Evolutionary conservation across 1,140 invertebrate genomes (phyloP), one percentile per base, ranked within the genome.

Genomic region (Nephila pilipes): DNA sequence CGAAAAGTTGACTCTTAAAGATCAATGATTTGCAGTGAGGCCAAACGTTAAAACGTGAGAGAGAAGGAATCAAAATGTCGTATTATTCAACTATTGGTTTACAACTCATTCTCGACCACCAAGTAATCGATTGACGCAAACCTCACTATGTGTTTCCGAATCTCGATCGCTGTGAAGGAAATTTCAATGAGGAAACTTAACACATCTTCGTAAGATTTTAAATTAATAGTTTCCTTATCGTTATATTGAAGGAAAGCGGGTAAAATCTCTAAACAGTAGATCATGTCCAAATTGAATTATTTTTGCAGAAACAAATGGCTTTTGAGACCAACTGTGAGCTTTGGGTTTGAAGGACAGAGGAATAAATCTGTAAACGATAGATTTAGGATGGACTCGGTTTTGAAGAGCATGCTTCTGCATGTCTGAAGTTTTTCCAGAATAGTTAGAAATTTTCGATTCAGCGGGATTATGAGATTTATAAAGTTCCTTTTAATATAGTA

Each of bases 141-240:
- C 69, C 29, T 75, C 69, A 32, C 2, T 75, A 75, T 75, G 36
- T 75, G 29, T 75, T 75, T 75, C 29, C 6, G 69, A 75, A 1
- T 36, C 69, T 12, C 69, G 16, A 75, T 75, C 69, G 29, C 20
- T 65, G 29, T 32, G 32, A 75, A 75, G 69, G 69, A 29, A 75
- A 75, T 75, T 36, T 75, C 69, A 36, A 75, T 29, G 69, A 75
- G 29, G 29, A 75, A 75, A 75, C 69, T 75, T 75, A 32, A 75
- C 69, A 75, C 69, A 75, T 75, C 69, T 75, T 75, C 69, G 29
- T 32, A 75, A 75, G 69, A 29, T 75, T 29, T 75, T 75, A 29
- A 75, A 75, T 75, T 75, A 75, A 75, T 75, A 75, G 69, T 75
- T 75, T 75, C 69, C 69, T 75, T 75, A 75, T 75, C 69, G 69